phyloP scores from a whole-genome alignment of 2,113 vertebrate genomes.

The Notarius quadriscutis region DNA sequence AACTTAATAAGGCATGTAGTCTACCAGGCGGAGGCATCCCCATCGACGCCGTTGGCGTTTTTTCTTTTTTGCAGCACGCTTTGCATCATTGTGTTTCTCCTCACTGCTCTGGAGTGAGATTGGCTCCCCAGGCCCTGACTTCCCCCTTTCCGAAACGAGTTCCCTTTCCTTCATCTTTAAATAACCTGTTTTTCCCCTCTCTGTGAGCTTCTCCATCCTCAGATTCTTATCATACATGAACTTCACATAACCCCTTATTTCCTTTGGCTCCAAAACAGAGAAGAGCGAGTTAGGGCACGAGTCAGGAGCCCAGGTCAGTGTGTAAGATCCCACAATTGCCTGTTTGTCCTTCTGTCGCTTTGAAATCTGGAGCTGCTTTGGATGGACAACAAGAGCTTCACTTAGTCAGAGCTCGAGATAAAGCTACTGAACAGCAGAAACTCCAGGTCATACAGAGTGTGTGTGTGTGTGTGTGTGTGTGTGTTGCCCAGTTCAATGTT shows the following conservation, averaged over 20 bases:
- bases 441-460: constrained; percentile 34
- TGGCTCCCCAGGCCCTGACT: constrained; percentile 59
- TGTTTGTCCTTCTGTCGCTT: constrained; percentile 68
- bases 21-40: no score
- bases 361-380: constrained; percentile 64
- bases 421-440: constrained; percentile 39
- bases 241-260: constrained; percentile 71
- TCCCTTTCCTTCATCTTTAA: constrained; percentile 71
- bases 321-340: constrained; percentile 70
- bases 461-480: constrained; percentile 38
- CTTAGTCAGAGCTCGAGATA: constrained; percentile 49
- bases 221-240: constrained; percentile 78
- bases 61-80: constrained; percentile 39
- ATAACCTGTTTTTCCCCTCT: constrained; percentile 71
- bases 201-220: constrained; percentile 71
- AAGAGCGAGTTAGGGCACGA: constrained; percentile 57
- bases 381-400: constrained; percentile 49
- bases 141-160: constrained; percentile 70
- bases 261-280: constrained; percentile 63
- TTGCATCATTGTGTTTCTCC: background rate
- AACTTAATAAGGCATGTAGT: no score
- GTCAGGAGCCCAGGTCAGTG: constrained; percentile 67
- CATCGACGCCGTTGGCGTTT: no score
- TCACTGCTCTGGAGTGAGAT: constrained; percentile 62
- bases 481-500: constrained; percentile 37